A percentile compares a stretch with the other conserved stretches of the same genome.
Evolutionary conservation across 1,140 invertebrate species (phyloP).

Genomic region (Sarcophaga bullata): DNA sequence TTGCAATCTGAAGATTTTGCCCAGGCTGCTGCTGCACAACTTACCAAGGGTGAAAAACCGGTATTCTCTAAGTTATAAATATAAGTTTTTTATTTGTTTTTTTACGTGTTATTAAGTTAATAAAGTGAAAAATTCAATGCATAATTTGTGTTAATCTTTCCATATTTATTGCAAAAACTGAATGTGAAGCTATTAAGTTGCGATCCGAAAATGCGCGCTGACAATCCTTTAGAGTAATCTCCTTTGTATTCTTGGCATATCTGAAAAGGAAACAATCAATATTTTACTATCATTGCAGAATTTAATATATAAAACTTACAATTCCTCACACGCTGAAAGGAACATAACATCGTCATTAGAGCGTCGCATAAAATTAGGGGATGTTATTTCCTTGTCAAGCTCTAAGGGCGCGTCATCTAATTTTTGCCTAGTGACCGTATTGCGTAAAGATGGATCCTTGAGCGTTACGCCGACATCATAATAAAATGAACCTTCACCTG

Average conservation of each 20-base stretch:
- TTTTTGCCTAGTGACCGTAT: constrained; percentile 61
- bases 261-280: constrained; percentile 60
- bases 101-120: background rate
- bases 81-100: background rate
- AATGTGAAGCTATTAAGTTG: constrained; percentile 70
- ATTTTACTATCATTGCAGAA: background rate
- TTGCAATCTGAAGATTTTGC: constrained; percentile 92
- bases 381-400: constrained; percentile 68
- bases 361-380: constrained; percentile 66
- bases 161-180: constrained; percentile 71
- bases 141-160: constrained; percentile 70
- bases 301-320: constrained; percentile 50
- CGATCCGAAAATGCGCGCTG: constrained; percentile 69
- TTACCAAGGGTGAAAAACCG: constrained; percentile 76
- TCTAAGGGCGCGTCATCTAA: constrained; percentile 67
- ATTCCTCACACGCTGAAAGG: constrained; percentile 62
- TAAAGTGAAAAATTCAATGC: constrained; percentile 56
- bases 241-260: constrained; percentile 55
- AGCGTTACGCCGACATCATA: constrained; percentile 75
- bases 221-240: constrained; percentile 69
- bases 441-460: constrained; percentile 58
- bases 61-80: constrained; percentile 78
- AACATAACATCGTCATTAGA: constrained; percentile 66
- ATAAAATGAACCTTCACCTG: constrained; percentile 73
- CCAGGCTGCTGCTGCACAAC: constrained; percentile 79